Evolutionary conservation across 2,888 invertebrate species (phyloP), one percentile per base, ranked within the genome.

Genomic region (Hyalella azteca): DNA sequence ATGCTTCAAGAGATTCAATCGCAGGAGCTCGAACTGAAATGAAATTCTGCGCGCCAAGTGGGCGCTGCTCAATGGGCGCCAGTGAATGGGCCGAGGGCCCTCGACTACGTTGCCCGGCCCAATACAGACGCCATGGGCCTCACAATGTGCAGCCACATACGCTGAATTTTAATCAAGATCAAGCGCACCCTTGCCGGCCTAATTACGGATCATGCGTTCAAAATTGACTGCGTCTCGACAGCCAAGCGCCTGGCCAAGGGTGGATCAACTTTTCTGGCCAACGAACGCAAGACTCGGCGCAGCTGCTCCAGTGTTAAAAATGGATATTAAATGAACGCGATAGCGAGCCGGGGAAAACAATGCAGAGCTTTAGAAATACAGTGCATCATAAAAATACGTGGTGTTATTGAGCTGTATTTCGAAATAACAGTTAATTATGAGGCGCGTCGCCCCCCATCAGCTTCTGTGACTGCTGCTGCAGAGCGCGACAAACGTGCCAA

Each of bases 131-230:
- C 45, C 45, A 45, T 15, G 45, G n/a, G n/a, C n/a, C n/a, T n/a
- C n/a, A n/a, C n/a, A n/a, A n/a, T n/a, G n/a, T n/a, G n/a, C n/a
- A n/a, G n/a, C n/a, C n/a, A n/a, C n/a, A n/a, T n/a, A n/a, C n/a
- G n/a, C n/a, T n/a, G 26, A 54, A 54, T 26, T 54, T 54, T 54
- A 54, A 54, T 54, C 54, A 29, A 54, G 54, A 54, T 54, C 26
- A 54, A 54, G 54, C 26, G n/a, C 54, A 22, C 54, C 29, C 54
- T 54, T 54, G 54, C 7, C 29, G 29, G 22, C 54, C 54, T 54
- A 54, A 54, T 54, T 54, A 54, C 54, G 54, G 54, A 26, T 54
- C 54, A 54, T 54, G 54, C 22, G 5, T 54, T 7, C 26, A 54
- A 26, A 54, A 54, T 54, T 54, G 54, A 54, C 54, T 54, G 22